A percentile compares a stretch with the other conserved stretches of the same genome.
Conservation (phyloP, 2,888 invertebrate species). For the Aleiodes testaceus region DNA sequence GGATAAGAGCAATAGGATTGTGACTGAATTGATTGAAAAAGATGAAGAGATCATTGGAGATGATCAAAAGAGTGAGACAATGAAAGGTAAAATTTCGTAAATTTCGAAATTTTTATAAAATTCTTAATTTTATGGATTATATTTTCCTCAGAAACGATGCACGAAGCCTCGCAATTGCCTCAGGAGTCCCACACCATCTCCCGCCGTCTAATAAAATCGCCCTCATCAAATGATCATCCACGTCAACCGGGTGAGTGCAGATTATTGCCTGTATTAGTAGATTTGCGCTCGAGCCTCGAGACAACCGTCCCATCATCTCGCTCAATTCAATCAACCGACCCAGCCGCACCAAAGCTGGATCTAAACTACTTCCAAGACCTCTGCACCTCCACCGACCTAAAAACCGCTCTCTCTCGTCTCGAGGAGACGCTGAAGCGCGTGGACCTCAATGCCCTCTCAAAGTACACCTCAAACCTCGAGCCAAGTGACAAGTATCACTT, state of each 20-base stretch:
- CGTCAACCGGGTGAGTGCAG: constrained; percentile 66
- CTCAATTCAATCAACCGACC: constrained; percentile 47
- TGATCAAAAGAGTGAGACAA: too few species aligned
- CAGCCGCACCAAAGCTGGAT: constrained; percentile 67
- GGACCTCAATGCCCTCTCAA: constrained; percentile 73
- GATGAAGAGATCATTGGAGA: too few species aligned
- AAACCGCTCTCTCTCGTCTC: constrained; percentile 83
- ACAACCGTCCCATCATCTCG: constrained; percentile 4
- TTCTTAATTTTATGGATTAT: too few species aligned
- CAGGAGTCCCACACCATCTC: too few species aligned
- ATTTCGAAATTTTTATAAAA: too few species aligned
- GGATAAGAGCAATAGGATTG: too few species aligned
- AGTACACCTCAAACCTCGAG: constrained; percentile 74
- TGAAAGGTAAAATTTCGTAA: too few species aligned
- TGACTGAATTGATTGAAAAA: too few species aligned
- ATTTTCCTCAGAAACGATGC: too few species aligned
- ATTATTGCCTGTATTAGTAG: constrained; percentile 72
- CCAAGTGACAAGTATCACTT: constrained; percentile 77
- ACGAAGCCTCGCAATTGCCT: too few species aligned
- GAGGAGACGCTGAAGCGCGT: constrained; percentile 80
- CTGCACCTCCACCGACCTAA: constrained; percentile 82
- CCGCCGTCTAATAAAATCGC: constrained; percentile 16
- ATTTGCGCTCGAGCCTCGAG: constrained; percentile 72
- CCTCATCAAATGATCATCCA: constrained; percentile 33
- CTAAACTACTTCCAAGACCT: constrained; percentile 76